Evolutionary conservation across 2,797 vertebrate genomes (phyloP).

Genomic region (Zonotrichia albicollis): DNA sequence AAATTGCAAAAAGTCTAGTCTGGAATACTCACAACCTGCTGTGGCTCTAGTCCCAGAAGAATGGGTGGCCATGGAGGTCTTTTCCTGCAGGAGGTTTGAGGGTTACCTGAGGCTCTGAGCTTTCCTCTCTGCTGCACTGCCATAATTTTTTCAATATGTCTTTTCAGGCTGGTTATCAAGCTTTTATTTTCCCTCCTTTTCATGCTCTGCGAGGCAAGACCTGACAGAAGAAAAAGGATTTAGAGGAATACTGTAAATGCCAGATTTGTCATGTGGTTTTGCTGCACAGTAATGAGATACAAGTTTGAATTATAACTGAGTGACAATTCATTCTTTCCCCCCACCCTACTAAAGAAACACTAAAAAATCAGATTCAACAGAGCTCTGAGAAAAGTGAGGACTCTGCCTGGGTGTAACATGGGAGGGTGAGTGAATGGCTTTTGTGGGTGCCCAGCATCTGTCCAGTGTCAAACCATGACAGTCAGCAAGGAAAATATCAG

Average conservation of each 20-base stretch:
- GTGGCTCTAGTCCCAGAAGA: neutral
- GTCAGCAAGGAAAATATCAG: neutral
- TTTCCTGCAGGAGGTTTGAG: neutral
- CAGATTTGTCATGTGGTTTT: neutral
- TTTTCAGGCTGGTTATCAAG: neutral
- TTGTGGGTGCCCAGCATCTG: neutral
- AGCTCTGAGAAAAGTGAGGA: neutral
- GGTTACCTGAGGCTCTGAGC: neutral
- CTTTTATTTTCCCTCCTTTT: neutral
- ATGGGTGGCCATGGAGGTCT: neutral
- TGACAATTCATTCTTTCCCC: neutral
- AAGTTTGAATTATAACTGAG: neutral
- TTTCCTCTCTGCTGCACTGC: neutral
- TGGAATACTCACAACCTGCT: neutral
- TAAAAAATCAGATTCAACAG: neutral
- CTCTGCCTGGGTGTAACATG: neutral
- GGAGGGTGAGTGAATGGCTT: neutral
- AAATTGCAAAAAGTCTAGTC: neutral
- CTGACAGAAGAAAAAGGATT: neutral
- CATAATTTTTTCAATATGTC: neutral
- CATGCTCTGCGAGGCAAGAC: neutral
- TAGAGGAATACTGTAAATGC: neutral
- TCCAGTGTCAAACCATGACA: neutral
- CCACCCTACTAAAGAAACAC: neutral
- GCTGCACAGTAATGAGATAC: neutral